phyloP scores from a whole-genome alignment of 2,797 vertebrate species.

The Gallirallus australis region DNA sequence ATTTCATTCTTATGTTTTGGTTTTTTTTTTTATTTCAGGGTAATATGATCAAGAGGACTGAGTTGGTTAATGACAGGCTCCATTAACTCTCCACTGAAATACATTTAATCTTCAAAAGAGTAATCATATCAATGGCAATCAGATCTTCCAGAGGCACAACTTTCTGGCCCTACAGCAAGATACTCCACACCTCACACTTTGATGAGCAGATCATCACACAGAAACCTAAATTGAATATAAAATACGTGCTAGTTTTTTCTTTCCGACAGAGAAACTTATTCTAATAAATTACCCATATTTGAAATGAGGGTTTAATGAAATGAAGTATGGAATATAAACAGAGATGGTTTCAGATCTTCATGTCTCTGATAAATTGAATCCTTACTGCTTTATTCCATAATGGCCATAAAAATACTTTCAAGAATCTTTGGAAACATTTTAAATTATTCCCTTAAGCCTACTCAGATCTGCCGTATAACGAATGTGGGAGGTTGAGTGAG shows the following conservation, averaged over 20 bases:
- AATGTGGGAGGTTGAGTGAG: conserved; percentile 58
- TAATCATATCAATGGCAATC: background rate
- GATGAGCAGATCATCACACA: background rate
- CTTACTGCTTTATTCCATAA: background rate
- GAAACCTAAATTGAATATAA: background rate
- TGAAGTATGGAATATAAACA: background rate
- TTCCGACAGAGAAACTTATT: background rate
- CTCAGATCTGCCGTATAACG: conserved; percentile 22
- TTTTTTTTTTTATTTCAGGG: background rate
- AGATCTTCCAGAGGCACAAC: background rate
- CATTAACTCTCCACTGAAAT: background rate
- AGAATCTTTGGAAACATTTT: conserved; percentile 19
- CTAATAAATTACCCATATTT: background rate
- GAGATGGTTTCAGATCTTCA: background rate
- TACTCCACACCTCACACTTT: background rate
- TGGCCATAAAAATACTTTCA: background rate
- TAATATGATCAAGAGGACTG: background rate
- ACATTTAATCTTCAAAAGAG: background rate
- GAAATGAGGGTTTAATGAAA: background rate
- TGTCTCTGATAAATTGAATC: background rate
- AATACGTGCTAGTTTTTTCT: background rate
- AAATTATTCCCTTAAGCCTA: conserved; percentile 38
- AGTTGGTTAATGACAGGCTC: background rate
- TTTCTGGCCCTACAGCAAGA: background rate
- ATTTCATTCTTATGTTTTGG: background rate